Evolutionary conservation across 2,797 vertebrate genomes (phyloP).

Genomic region (Sebastes taczanowskii): DNA sequence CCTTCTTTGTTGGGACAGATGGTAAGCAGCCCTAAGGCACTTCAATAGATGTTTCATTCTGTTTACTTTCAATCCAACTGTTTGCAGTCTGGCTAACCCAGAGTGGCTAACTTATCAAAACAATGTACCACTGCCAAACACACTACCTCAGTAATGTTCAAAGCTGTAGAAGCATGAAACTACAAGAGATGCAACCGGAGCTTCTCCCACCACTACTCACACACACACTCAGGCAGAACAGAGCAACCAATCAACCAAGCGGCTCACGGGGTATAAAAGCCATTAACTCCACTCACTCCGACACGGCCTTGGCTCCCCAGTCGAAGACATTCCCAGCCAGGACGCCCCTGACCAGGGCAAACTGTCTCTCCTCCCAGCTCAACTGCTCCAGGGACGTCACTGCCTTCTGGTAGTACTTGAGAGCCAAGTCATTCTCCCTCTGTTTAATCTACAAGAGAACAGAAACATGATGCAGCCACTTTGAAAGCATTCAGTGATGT

Average conservation of each 20-base stretch:
- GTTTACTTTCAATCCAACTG: neutral
- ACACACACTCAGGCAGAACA: neutral
- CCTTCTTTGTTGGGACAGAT: neutral
- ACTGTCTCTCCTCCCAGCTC: conserved; percentile 95
- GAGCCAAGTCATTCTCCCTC: conserved; percentile 92
- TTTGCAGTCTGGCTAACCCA: neutral
- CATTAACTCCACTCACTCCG: conserved; percentile 88
- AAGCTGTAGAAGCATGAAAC: neutral
- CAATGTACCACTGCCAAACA: neutral
- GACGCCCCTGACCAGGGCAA: conserved; percentile 92
- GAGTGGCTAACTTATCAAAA: neutral
- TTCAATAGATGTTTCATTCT: neutral
- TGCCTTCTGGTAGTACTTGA: conserved; percentile 91
- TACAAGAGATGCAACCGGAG: neutral
- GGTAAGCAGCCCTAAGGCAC: neutral
- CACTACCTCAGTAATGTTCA: neutral
- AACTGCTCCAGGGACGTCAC: conserved; percentile 89
- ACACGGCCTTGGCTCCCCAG: conserved; percentile 98
- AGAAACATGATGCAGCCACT: neutral
- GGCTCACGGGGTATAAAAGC: neutral
- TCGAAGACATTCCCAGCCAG: conserved; percentile 98
- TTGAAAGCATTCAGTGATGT: too few species aligned
- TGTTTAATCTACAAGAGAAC: conserved; percentile 90
- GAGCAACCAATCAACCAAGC: neutral
- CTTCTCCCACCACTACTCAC: neutral